Evolutionary conservation across 1,140 invertebrate genomes (phyloP), one percentile per base, ranked within the genome.

Genomic region (Druon quercuslanigerum): DNA sequence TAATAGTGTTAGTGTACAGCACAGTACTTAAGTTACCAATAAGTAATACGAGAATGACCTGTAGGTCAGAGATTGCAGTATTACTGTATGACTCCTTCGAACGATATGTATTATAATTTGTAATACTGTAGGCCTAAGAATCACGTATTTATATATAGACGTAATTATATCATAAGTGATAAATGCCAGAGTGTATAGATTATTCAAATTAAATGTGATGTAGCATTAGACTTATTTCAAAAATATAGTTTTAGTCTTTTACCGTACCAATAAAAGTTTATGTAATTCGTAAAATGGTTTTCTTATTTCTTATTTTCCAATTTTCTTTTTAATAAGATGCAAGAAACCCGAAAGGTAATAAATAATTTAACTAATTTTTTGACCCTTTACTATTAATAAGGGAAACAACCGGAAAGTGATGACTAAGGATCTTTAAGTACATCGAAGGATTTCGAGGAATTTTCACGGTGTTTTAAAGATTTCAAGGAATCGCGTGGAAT

Each of bases 1-100:
- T 8, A 66, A 66, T 66, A 16, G 33, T 40, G 60, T 25, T 25
- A 25, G 20, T 66, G 11, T 66, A 33, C 25, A 66, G 60, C 60
- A 13, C 60, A 66, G 60, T 66, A 66, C 60, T 66, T 66, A 66
- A 66, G 60, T 66, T 66, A 66, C 60, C 20, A 33, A 46, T 56
- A 56, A 54, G 9, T 56, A 56, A 20, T 56, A 66, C 14, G 40
- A 66, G 33, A 40, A 66, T 66, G 60, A 9, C 60, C 33, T 46
- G 33, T 46, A 40, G 60, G 60, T 66, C 60, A 66, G 16, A 33
- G 5, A 46, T 66, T 66, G n/a, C 60, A 66, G 60, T 66, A 66
- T 66, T 66, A 66, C 60, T 66, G 60, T 66, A 66, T 33, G 40
- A 19, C 17, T 19, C 17, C 9, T 46, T 66, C 19, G 16, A 56